Evolutionary conservation across 2,113 vertebrate species (phyloP), one percentile per base, ranked within the genome.

Genomic region (Heteronetta atricapilla): DNA sequence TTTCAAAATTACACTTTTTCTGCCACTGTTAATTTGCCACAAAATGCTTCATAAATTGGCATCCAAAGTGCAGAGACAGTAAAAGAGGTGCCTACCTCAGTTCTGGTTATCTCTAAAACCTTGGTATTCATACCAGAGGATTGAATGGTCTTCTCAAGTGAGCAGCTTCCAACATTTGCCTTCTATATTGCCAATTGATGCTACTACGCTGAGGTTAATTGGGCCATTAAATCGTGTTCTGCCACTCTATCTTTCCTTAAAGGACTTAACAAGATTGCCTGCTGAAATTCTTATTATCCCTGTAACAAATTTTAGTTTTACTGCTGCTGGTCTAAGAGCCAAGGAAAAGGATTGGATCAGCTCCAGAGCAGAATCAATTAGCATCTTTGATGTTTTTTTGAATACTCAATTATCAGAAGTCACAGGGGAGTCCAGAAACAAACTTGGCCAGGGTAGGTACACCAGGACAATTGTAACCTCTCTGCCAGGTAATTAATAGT

Each of bases 281-380:
- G 89, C 53, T 94, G 79, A 79, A 94, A 80, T 89, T 95, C 46
- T 50, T 78, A 79, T 90, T 90, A 94, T 50, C 76, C 90, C 66
- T 82, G 58, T 84, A 81, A 85, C 58, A 89, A 86, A 83, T 81
- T 52, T 91, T 79, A 33, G 23, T 90, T 95, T 90, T 93, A 58
- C 40, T 86, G 33, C 63, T 42, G 53, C 42, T 75, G 73, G 28
- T 63, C 53, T 86, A 89, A 55, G 66, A 86, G 48, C 25, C 72
- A 17, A 66, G 33, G 60, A 62, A 74, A 68, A 81, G 36, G 46
- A 72, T 8, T 84, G 38, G 42, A 33, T 25, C 42, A 62, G n/a
- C 55, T 95, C 72, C 56, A 72, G 15, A 62, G 46, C 5, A 56
- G 58, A 93, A 93, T 76, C 75, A 92, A 40, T 94, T 78, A 60